These are phyloP conservation scores for Otolemur garnettii DNA, from an alignment of 2,113 vertebrate species.

Conservation along the genomic window DNA sequence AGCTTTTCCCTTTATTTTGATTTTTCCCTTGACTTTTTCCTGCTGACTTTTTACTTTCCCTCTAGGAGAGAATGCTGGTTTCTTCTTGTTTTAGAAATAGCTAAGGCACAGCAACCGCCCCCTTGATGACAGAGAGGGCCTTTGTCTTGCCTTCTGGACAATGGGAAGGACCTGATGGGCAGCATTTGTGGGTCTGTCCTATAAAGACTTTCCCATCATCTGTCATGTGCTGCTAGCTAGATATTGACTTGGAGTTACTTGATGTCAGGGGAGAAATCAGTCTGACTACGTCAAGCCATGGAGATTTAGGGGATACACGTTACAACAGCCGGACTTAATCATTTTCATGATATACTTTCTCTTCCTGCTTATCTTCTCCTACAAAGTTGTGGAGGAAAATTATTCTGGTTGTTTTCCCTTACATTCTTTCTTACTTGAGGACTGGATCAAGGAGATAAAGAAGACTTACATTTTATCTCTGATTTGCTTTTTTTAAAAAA, in stretches of 20 bases:
- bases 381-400: not conserved
- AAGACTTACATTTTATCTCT: not conserved
- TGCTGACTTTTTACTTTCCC: not conserved
- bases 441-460: not conserved
- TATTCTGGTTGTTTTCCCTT: not conserved
- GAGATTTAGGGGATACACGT: not conserved
- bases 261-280: not conserved
- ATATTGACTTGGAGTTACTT: not conserved
- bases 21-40: not conserved
- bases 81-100: not conserved
- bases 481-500: not conserved
- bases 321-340: not conserved
- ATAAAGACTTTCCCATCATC: not conserved
- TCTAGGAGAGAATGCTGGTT: not conserved
- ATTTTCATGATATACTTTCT: not conserved
- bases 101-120: not conserved
- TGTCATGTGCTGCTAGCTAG: fast-evolving
- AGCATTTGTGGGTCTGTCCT: not conserved
- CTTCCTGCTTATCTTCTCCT: not conserved
- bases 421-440: not conserved
- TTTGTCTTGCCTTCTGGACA: not conserved
- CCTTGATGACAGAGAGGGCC: fast-evolving
- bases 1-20: not conserved
- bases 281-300: not conserved
- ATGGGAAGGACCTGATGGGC: not conserved